A percentile compares a stretch with the other conserved stretches of the same genome.
phyloP scores from a whole-genome alignment of 2,888 invertebrate species.

The Pyrrhosoma nymphula region DNA sequence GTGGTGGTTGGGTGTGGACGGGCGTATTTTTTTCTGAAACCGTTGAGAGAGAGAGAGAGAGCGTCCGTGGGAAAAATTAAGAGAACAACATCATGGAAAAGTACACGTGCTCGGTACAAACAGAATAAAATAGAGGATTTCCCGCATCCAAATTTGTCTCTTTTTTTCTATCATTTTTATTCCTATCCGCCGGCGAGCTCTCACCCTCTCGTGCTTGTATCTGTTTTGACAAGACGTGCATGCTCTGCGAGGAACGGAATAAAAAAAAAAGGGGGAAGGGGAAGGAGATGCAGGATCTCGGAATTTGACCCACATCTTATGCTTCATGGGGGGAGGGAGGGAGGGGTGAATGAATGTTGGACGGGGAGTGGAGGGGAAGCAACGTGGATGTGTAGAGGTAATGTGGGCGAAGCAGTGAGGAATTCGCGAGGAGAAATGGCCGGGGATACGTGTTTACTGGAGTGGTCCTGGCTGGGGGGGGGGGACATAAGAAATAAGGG shows the following conservation, averaged over 20 bases:
- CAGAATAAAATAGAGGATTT: background rate
- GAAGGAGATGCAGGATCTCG: background rate
- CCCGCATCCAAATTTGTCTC: background rate
- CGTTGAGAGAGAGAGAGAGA: background rate
- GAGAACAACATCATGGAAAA: background rate
- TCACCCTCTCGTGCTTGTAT: background rate
- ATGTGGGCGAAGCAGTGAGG: background rate
- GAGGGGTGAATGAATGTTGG: background rate
- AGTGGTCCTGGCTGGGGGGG: no score
- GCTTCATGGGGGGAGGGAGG: background rate
- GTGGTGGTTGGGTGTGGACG: background rate
- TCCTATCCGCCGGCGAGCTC: background rate
- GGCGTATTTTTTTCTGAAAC: background rate
- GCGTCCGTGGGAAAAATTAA: background rate
- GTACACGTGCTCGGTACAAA: background rate
- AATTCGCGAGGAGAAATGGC: no score
- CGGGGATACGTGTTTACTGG: no score
- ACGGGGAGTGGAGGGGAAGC: background rate
- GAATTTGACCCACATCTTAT: constrained; percentile 30
- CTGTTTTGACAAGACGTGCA: constrained; percentile 24
- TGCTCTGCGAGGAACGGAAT: background rate
- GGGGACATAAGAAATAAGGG: no score
- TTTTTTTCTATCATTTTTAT: no score
- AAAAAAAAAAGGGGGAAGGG: background rate
- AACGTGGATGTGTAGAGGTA: background rate